Conservation (phyloP, 2,888 invertebrate species). For the Callinectes sapidus region DNA sequence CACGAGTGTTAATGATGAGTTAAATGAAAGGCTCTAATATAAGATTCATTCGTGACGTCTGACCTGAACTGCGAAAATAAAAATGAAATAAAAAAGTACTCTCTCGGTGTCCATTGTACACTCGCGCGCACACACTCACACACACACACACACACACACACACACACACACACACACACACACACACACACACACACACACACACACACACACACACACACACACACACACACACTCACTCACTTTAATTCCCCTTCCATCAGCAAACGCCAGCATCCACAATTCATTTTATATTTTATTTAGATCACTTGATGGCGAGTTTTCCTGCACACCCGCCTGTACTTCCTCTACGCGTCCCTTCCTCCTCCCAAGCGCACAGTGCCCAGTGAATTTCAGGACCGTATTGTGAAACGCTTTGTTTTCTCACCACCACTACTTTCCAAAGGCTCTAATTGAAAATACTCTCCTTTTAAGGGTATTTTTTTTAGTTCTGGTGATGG, state of each 20-base stretch:
- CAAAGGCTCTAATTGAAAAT: too few species aligned
- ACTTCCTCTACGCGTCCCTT: background rate
- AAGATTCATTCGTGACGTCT: too few species aligned
- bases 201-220: background rate
- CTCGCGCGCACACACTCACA: too few species aligned
- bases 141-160: background rate
- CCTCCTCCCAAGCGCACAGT: background rate
- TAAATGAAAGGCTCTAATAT: too few species aligned
- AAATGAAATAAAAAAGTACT: too few species aligned
- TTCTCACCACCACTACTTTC: too few species aligned
- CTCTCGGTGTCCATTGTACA: too few species aligned
- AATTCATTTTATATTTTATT: background rate
- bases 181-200: slow-evolving; percentile 34
- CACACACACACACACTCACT: background rate
- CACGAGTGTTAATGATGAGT: too few species aligned
- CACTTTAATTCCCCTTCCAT: background rate
- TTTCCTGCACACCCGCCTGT: background rate
- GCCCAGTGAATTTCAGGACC: background rate
- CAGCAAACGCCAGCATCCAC: background rate
- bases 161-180: slow-evolving; percentile 37
- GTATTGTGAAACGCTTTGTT: too few species aligned
- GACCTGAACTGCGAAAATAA: too few species aligned
- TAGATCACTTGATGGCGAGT: background rate
- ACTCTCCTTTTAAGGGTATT: too few species aligned
- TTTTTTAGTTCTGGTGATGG: too few species aligned